phyloP scores from a whole-genome alignment of 2,797 vertebrate genomes.

The Sciurus carolinensis region DNA sequence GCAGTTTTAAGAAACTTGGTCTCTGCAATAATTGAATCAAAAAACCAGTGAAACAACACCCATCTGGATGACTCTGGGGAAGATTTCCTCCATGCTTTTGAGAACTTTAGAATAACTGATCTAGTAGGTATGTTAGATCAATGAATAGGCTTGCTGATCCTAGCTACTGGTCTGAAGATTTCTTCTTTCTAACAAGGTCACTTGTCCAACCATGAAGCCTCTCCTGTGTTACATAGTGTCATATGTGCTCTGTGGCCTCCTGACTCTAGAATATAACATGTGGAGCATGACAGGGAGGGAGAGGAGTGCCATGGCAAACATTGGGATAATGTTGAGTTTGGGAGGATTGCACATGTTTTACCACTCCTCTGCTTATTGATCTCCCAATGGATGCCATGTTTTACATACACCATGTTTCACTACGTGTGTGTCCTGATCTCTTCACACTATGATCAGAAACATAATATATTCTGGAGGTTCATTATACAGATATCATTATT shows the following conservation, averaged over 20 bases:
- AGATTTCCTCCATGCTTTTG: neutral
- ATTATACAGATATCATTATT: slow-evolving; percentile 76
- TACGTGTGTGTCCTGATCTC: neutral
- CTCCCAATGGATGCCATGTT: neutral
- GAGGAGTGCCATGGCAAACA: neutral
- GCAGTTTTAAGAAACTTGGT: slow-evolving; percentile 51
- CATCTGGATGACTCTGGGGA: neutral
- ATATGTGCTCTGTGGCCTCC: neutral
- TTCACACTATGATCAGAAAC: slow-evolving; percentile 12
- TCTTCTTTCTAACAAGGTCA: neutral
- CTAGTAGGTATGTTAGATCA: slow-evolving; percentile 26
- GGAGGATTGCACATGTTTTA: neutral
- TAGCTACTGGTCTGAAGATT: neutral
- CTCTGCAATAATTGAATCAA: slow-evolving; percentile 4
- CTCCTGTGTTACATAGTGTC: neutral
- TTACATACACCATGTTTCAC: neutral
- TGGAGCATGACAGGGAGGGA: neutral
- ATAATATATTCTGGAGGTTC: neutral
- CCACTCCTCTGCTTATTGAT: slow-evolving; percentile 27
- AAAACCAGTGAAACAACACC: neutral
- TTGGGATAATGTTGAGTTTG: neutral
- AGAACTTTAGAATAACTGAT: slow-evolving; percentile 1
- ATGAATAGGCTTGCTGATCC: neutral
- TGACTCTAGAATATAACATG: neutral
- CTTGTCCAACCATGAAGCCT: neutral